Evolutionary conservation across 2,888 invertebrate genomes (phyloP), one percentile per base, ranked within the genome.

Genomic region (Latrodectus elegans): DNA sequence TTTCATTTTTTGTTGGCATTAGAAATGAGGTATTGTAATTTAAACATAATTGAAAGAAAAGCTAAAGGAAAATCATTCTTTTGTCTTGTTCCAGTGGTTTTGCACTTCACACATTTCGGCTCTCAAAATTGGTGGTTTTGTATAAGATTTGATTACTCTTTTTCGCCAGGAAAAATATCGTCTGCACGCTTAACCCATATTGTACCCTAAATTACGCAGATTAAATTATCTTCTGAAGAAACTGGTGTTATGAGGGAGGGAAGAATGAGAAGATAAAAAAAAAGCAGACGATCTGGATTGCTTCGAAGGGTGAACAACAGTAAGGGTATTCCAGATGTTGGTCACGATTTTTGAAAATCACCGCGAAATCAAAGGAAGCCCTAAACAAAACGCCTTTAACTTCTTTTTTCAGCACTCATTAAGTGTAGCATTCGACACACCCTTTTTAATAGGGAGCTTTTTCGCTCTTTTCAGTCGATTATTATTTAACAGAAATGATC

Each of bases 311-410:
- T 49, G 73, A 73, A 73, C 53, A 73, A 10, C 67, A 17, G 12
- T 6, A 53, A 73, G 17, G 10, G 26, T 68, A 74, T 60, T 80
- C 80, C 75, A 71, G 71, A 86, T 86, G 85, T 75, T 51, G 79
- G 80, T 86, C 85, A 86, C 85, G 85, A 86, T 86, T 86, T 79
- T 64, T 38, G 75, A 86, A 86, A 86, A 86, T 86, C 79, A 80
- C 80, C 80, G 64, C 26, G 75, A 76, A 80, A 86, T 79, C 79
- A 79, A 79, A 78, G 64, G 22, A 22, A 71, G 73, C 67, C 51
- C 84, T 71, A 85, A 85, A 85, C 84, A 85, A 79, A 83, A 85
- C 51, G 38, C 73, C 70, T 74, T 78, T 78, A 67, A 78, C 68
- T 60, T 60, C 53, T 77, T 77, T 71, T 73, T 72, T 51, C 68